Conservation (phyloP, 2,888 invertebrate genomes). For the Drosophila robusta region DNA sequence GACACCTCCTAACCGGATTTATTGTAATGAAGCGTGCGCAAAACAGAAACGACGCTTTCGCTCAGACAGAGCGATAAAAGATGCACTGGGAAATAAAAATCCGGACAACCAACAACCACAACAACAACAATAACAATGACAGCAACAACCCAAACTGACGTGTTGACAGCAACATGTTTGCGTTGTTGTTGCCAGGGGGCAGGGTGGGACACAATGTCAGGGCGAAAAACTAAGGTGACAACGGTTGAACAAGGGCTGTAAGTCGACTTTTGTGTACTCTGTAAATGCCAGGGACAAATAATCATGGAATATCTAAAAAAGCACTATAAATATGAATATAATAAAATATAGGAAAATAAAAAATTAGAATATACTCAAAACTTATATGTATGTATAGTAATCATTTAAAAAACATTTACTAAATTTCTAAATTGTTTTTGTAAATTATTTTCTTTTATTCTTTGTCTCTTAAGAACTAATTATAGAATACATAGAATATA, state of each 20-base stretch:
- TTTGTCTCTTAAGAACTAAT: no score
- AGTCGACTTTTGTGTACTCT: conserved; percentile 24
- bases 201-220: conserved; percentile 18
- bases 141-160: conserved; percentile 49
- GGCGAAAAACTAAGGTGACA: conserved; percentile 35
- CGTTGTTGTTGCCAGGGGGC: conserved; percentile 5
- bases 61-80: conserved; percentile 68
- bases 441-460: no score
- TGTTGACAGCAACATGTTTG: conserved; percentile 76
- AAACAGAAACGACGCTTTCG: conserved; percentile 73
- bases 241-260: not conserved
- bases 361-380: no score
- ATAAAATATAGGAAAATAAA: not conserved
- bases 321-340: no score
- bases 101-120: conserved; percentile 33
- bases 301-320: not conserved
- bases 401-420: no score
- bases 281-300: not conserved
- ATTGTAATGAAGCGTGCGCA: conserved; percentile 84
- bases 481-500: no score
- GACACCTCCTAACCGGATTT: conserved; percentile 76
- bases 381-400: no score
- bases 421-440: no score
- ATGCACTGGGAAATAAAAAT: conserved; percentile 68
- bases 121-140: conserved; percentile 26